Evolutionary conservation across 92 coral and sea anemone species (phyloP).

Genomic region (Blastomussa wellsi): DNA sequence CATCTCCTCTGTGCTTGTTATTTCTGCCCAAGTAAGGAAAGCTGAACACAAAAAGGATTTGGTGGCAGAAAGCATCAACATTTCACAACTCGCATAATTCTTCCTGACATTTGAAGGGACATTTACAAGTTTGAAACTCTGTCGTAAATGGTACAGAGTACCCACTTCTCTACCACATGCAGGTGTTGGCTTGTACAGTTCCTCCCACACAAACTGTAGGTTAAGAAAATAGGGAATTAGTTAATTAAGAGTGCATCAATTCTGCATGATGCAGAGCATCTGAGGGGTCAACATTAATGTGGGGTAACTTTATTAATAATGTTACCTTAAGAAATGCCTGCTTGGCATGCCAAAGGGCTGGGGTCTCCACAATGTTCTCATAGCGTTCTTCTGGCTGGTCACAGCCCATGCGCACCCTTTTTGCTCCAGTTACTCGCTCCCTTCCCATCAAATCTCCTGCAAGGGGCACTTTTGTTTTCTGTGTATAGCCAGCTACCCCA

Average conservation of each 20-base stretch:
- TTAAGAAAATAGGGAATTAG: not conserved
- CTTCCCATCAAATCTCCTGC: conserved; percentile 65
- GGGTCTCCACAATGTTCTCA: conserved; percentile 54
- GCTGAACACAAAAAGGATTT: conserved; percentile 70
- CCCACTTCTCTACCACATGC: conserved; percentile 64
- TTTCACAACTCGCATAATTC: conserved; percentile 57
- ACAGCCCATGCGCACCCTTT: conserved; percentile 62
- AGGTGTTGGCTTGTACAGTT: conserved; percentile 63
- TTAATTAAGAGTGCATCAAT: no score
- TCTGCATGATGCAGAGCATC: no score
- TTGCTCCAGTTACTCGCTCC: conserved; percentile 69
- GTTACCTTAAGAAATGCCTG: conserved; percentile 58
- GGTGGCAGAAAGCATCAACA: conserved; percentile 63
- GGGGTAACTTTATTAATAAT: not conserved
- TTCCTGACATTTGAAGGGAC: conserved; percentile 58
- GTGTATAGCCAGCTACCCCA: not conserved
- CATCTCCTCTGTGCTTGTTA: conserved; percentile 10
- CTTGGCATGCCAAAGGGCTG: conserved; percentile 71
- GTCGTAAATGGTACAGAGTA: conserved; percentile 65
- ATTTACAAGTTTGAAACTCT: conserved; percentile 55
- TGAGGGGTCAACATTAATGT: not conserved
- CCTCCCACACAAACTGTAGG: conserved; percentile 59
- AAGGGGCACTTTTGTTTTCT: conserved; percentile 52
- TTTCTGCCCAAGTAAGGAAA: conserved; percentile 57
- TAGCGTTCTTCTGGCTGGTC: conserved; percentile 44